A percentile compares a stretch with the other conserved stretches of the same genome.
Conservation (phyloP, 2,888 invertebrate species). For the Sminthurides aquaticus region DNA sequence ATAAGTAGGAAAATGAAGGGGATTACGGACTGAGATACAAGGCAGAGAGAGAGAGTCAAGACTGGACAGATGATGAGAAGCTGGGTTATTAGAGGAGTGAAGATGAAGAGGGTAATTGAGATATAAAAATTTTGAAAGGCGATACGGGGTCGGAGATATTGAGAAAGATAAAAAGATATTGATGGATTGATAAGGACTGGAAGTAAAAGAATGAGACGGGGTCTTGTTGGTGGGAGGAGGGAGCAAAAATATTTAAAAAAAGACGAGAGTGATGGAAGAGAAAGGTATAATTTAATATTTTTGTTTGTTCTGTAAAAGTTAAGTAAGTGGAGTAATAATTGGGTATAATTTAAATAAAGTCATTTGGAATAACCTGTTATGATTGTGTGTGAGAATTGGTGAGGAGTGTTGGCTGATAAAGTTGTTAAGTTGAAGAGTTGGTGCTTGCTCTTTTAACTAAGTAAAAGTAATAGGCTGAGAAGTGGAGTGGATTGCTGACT, state of each 20-base stretch:
- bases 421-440: background rate
- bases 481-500: background rate
- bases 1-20: too few species aligned
- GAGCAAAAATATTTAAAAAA: too few species aligned
- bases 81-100: background rate
- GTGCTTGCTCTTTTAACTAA: background rate
- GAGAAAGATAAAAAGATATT: background rate
- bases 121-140: background rate
- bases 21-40: too few species aligned
- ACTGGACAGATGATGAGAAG: too few species aligned
- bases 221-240: background rate
- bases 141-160: too few species aligned
- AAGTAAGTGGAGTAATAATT: conserved; percentile 10
- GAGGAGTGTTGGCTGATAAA: conserved; percentile 1
- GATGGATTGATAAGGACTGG: background rate
- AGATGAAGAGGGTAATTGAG: background rate
- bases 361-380: conserved; percentile 6
- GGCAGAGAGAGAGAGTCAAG: too few species aligned
- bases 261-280: too few species aligned
- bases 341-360: conserved; percentile 5
- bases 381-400: background rate
- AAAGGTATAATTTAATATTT: conserved; percentile 4
- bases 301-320: conserved; percentile 1
- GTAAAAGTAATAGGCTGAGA: background rate
- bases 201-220: background rate